Conservation (phyloP, 2,113 vertebrate species). For the Cryptotis parvus region DNA sequence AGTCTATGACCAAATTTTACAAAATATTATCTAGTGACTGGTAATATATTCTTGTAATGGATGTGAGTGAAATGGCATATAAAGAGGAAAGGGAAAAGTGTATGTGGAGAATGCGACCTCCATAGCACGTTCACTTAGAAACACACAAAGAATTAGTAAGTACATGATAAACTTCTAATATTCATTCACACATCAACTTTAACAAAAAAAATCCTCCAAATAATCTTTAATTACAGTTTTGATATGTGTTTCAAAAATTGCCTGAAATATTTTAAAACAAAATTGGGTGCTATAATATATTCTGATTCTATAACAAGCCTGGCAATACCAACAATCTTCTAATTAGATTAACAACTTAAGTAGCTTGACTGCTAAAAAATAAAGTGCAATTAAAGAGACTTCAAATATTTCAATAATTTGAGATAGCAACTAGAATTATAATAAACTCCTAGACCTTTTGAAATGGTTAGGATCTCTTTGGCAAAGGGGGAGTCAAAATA, state of each 20-base stretch:
- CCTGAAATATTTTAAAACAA: neutral
- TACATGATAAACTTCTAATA: neutral
- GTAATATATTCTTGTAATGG: neutral
- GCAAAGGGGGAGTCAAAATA: no score
- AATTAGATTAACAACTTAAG: conserved; percentile 4
- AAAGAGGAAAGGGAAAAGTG: neutral
- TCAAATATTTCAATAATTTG: neutral
- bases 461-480: no score
- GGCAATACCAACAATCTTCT: neutral
- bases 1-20: neutral
- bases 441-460: neutral
- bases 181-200: neutral
- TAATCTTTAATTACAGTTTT: neutral
- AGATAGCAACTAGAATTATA: no score
- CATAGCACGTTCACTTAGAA: neutral
- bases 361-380: neutral
- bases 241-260: neutral
- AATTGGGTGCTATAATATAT: neutral
- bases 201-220: conserved; percentile 25
- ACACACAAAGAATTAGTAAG: neutral
- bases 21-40: neutral
- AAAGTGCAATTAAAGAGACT: neutral
- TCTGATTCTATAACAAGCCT: neutral
- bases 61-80: neutral
- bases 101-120: neutral